phyloP scores from a whole-genome alignment of 1,140 invertebrate species.

The Drosophila busckii region DNA sequence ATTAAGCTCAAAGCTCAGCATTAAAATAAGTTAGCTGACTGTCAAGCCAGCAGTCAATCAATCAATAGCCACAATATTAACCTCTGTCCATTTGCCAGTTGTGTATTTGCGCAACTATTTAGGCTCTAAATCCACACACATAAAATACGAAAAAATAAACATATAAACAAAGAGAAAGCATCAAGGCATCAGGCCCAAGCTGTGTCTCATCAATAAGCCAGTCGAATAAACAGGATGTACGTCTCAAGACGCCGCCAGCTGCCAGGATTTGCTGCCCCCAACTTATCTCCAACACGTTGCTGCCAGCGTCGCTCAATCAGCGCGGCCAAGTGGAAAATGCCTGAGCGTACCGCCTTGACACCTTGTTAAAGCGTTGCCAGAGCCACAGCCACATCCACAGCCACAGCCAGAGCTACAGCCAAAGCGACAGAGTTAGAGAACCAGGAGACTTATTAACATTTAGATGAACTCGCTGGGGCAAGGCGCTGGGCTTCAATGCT shows the following conservation, averaged over 20 bases:
- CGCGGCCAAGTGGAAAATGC: constrained; percentile 71
- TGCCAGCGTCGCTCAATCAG: constrained; percentile 54
- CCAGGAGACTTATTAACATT: constrained; percentile 67
- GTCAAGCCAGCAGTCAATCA: constrained; percentile 49
- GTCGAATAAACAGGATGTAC: constrained; percentile 69
- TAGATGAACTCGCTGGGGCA: constrained; percentile 60
- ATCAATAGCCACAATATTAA: constrained; percentile 45
- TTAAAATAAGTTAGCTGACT: not conserved
- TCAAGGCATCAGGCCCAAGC: constrained; percentile 9
- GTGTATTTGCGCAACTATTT: constrained; percentile 49
- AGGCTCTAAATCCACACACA: constrained; percentile 60
- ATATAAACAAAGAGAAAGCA: constrained; percentile 16
- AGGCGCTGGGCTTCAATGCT: constrained; percentile 11
- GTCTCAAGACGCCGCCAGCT: constrained; percentile 47
- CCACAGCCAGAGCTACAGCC: not conserved
- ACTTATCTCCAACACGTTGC: not conserved
- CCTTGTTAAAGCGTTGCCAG: constrained; percentile 52
- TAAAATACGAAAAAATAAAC: constrained; percentile 21
- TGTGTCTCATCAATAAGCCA: constrained; percentile 67
- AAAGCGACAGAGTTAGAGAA: not conserved
- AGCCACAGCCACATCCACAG: too few species aligned
- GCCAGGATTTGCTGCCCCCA: constrained; percentile 31
- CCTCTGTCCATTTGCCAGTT: constrained; percentile 45
- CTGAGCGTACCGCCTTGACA: constrained; percentile 57
- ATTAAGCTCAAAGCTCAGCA: not conserved